Evolutionary conservation across 1,140 invertebrate genomes (phyloP), one percentile per base, ranked within the genome.

Genomic region (Trinorchestia longiramus): DNA sequence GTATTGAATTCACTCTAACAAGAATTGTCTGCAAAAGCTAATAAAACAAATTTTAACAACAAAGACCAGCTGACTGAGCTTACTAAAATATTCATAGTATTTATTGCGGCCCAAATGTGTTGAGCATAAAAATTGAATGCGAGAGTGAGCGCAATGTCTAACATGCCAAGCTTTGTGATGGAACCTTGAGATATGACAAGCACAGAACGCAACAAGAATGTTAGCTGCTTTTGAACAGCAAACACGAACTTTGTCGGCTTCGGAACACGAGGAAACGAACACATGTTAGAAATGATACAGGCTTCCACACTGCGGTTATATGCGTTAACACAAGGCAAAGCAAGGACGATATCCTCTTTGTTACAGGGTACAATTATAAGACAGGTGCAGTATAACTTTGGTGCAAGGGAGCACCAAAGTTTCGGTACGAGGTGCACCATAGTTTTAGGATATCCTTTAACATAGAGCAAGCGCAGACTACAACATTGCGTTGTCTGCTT

Each of bases 171-270:
- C 41, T 43, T 41, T 28, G 43, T 91, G 88, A 91, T 91, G 43
- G 19, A 42, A 17, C 41, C 41, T 36, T 44, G 41, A 91, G 88
- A 91, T 91, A 91, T 91, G 88, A 91, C 88, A 91, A 91, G 41
- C 88, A 43, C 41, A 91, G 88, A 28, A 91, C 88, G 88, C 41
- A 91, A 36, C 62, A 77, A 91, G 88, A 91, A 91, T 43, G 88
- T 17, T 43, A 11, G 88, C 41, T 28, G 88, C 43, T 91, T 91
- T 42, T 41, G 88, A 42, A 42, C 62, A 28, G 3, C 28, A 41
- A 4, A 91, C 41, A 91, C 0, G 8, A 91, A 43, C 88, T 23
- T 44, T 42, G 41, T 91, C 88, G 15, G 62, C 62, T 77, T 77
- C 28, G 62, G 62, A 77, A 36, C 62, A 77, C 36, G 62, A 36